phyloP scores from a whole-genome alignment of 1,140 invertebrate species.

The Panagrolaimus sp. region DNA sequence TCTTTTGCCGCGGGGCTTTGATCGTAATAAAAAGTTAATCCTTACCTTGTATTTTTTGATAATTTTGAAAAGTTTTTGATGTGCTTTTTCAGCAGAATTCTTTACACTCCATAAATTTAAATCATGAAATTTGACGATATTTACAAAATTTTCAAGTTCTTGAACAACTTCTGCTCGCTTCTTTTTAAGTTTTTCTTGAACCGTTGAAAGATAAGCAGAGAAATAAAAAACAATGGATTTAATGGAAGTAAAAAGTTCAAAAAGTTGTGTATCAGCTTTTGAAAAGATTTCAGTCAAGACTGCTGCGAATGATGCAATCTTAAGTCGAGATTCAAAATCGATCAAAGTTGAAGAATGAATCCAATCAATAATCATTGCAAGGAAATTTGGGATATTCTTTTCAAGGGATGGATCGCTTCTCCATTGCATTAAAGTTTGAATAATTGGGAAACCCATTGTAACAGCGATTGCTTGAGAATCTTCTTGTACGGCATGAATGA shows the following conservation, averaged over 20 bases:
- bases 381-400: slow-evolving; percentile 23
- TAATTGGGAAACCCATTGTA: slow-evolving; percentile 47
- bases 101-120: slow-evolving; percentile 89
- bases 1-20: neutral
- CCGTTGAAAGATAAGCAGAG: slow-evolving; percentile 69
- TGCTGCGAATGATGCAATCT: slow-evolving; percentile 73
- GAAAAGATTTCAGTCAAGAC: slow-evolving; percentile 61
- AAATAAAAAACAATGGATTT: slow-evolving; percentile 82
- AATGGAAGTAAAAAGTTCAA: slow-evolving; percentile 20
- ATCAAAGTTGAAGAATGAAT: slow-evolving; percentile 77
- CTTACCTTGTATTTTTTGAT: slow-evolving; percentile 56
- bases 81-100: slow-evolving; percentile 61
- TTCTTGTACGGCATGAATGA: slow-evolving; percentile 65
- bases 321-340: slow-evolving; percentile 75
- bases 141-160: slow-evolving; percentile 78
- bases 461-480: slow-evolving; percentile 51
- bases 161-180: slow-evolving; percentile 68
- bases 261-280: neutral
- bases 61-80: slow-evolving; percentile 51
- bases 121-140: slow-evolving; percentile 91
- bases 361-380: slow-evolving; percentile 54
- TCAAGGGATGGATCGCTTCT: neutral
- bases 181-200: slow-evolving; percentile 68
- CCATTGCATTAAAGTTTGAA: slow-evolving; percentile 40
- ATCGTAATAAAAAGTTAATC: neutral